These are phyloP conservation scores for Drosophila stalkeri DNA, from an alignment of 2,888 invertebrate species.

Conservation along the genomic window DNA sequence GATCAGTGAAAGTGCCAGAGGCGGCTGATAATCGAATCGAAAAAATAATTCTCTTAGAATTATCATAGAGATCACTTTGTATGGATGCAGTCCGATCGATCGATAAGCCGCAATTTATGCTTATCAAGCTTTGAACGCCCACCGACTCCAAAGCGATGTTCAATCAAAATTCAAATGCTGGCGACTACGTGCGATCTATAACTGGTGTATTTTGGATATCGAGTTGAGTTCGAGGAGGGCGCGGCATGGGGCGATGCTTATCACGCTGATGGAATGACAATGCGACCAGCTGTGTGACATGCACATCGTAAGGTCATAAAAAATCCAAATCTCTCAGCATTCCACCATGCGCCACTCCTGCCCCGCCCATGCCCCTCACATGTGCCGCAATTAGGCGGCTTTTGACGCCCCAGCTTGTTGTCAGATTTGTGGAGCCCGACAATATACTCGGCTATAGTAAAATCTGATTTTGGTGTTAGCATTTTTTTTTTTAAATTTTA, in stretches of 20 bases:
- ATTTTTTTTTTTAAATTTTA: conserved; percentile 17
- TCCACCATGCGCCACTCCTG: conserved; percentile 23
- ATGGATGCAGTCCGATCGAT: conserved; percentile 52
- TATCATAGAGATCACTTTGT: conserved; percentile 42
- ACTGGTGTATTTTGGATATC: conserved; percentile 13
- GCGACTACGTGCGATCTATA: conserved; percentile 45
- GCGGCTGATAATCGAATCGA: neutral
- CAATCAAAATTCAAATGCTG: conserved; percentile 45
- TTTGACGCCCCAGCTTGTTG: conserved; percentile 76
- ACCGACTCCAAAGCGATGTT: conserved; percentile 34
- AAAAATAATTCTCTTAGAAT: conserved; percentile 1
- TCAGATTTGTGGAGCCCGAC: conserved; percentile 47
- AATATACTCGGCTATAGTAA: conserved; percentile 9
- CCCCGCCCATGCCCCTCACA: conserved; percentile 13
- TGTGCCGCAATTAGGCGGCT: conserved; percentile 71
- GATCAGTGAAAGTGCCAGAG: conserved; percentile 50
- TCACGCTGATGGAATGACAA: conserved; percentile 74
- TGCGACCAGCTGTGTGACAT: conserved; percentile 51
- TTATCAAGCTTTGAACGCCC: conserved; percentile 65
- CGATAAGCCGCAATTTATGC: conserved; percentile 73
- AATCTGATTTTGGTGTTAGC: conserved; percentile 21
- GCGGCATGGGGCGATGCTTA: conserved; percentile 59
- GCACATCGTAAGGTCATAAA: conserved; percentile 49
- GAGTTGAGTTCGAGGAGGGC: neutral
- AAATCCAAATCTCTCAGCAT: conserved; percentile 39